Evolutionary conservation across 2,888 invertebrate species (phyloP), one percentile per base, ranked within the genome.

Genomic region (Rhyacophila evoluta): DNA sequence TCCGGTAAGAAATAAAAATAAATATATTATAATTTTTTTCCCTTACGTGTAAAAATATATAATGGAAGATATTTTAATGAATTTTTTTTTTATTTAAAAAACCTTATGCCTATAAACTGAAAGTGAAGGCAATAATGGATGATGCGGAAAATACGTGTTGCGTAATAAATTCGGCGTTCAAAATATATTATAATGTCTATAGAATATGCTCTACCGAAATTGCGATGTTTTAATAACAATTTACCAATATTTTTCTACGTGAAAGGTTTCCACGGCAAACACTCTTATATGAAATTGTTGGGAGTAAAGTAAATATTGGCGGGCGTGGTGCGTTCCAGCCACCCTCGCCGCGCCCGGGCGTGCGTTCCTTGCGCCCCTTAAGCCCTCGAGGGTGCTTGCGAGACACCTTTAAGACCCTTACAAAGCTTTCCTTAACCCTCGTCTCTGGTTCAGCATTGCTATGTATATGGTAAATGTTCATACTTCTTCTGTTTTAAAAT

Each of bases 251-350:
- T 81, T 81, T 79, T 79, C 75, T 73, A 67, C 81, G 77, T 79
- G 81, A 81, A 81, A 81, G 81, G 81, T 81, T 81, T 80, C 77
- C 74, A 72, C 39, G 74, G 78, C 73, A 81, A 81, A 81, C 80
- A 81, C 80, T 77, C 79, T 80, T 80, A 74, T 76, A 81, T 80
- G 80, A 81, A 80, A 81, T 81, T 81, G 81, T 79, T 81, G 78
- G 77, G 81, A 78, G 80, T 74, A 81, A 80, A 81, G 80, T 81
- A 81, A 81, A 81, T 81, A 81, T 81, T 81, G 78, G 77, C 77
- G 80, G 71, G 28, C 74, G 74, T 33, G 27, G 39, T 71, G 41
- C 25, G 70, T 33, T 70, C 72, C 72, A 33, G 19, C 72, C 15
- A 36, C 29, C 33, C 27, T 12, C 67, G 19, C 78, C 27, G 71